Evolutionary conservation across 2,888 invertebrate genomes (phyloP).

Genomic region (Hydraecia micacea): DNA sequence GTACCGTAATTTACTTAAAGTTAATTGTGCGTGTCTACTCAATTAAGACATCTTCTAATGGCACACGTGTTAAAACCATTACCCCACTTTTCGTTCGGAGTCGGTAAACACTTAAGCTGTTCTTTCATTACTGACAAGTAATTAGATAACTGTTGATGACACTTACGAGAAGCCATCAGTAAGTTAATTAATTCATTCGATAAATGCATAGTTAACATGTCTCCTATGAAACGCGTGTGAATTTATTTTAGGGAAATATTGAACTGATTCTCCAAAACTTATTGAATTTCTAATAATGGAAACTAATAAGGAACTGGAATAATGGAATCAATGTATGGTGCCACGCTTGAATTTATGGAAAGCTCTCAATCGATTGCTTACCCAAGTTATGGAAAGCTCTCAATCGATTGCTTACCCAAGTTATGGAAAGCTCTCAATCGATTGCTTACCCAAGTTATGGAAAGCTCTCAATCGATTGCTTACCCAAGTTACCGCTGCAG

Average conservation of each 20-base stretch:
- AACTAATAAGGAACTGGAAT: too few species aligned
- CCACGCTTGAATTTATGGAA: too few species aligned
- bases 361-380: too few species aligned
- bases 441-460: too few species aligned
- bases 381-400: too few species aligned
- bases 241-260: background rate
- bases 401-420: too few species aligned
- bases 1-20: background rate
- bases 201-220: background rate
- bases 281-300: too few species aligned
- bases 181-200: background rate
- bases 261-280: background rate
- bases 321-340: too few species aligned
- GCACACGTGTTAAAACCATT: slow-evolving; percentile 2
- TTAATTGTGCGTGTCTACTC: background rate
- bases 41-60: background rate
- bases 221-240: background rate
- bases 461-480: too few species aligned
- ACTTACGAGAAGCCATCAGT: background rate
- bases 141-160: background rate
- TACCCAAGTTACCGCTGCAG: too few species aligned
- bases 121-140: slow-evolving; percentile 1
- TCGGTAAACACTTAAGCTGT: slow-evolving; percentile 3
- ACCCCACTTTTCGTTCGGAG: slow-evolving; percentile 19
- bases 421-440: too few species aligned